A percentile compares a stretch with the other conserved stretches of the same genome.
Evolutionary conservation across 1,140 invertebrate species (phyloP).

Genomic region (Radopholus similis): DNA sequence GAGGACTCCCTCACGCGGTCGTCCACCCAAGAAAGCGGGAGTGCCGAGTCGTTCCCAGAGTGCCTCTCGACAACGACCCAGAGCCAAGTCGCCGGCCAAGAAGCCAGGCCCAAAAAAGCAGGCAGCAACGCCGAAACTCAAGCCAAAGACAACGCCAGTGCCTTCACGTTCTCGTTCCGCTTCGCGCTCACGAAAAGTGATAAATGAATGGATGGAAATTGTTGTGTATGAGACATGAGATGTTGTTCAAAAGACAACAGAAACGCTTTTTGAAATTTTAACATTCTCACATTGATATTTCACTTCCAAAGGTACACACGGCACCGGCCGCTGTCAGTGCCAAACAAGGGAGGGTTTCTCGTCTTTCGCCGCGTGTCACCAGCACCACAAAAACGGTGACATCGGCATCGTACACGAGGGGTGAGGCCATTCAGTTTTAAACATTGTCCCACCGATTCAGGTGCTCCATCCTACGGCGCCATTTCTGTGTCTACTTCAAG

Average conservation of each 20-base stretch:
- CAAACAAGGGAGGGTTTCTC: background rate
- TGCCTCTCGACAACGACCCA: background rate
- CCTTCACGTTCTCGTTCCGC: too few relatives aligned
- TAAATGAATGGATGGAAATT: too few relatives aligned
- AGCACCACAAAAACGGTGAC: background rate
- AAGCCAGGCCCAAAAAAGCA: background rate
- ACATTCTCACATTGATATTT: too few relatives aligned
- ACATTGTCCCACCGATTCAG: background rate
- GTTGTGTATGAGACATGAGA: too few relatives aligned
- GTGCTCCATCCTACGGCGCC: too few relatives aligned
- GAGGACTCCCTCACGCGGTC: conserved; percentile 8
- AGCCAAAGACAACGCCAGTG: too few relatives aligned
- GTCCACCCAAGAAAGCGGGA: background rate
- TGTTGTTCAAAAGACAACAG: too few relatives aligned
- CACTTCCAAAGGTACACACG: background rate
- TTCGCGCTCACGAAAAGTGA: conserved; percentile 3
- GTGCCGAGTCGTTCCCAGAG: background rate
- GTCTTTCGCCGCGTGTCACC: background rate
- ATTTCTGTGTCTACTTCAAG: background rate
- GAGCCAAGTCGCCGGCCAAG: conserved; percentile 10
- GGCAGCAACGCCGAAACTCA: background rate
- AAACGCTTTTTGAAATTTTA: too few relatives aligned
- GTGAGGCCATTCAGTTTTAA: background rate
- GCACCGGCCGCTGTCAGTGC: conserved; percentile 3
- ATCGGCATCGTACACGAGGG: background rate